A percentile compares a stretch with the other conserved stretches of the same genome.
Evolutionary conservation across 2,888 invertebrate genomes (phyloP).

Genomic region (Drosophila monieri): DNA sequence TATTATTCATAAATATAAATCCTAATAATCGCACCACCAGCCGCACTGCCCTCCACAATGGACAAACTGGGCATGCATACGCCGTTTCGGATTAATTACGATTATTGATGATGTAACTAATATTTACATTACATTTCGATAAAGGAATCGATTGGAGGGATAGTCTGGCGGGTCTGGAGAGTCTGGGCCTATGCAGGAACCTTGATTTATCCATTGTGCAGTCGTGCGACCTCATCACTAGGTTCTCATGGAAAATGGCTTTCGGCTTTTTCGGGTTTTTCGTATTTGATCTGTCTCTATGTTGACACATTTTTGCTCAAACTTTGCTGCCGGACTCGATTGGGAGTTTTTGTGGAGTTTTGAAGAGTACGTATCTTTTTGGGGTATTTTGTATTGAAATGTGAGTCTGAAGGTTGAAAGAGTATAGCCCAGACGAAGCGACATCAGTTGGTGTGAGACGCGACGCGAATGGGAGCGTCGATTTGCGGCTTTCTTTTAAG

Average conservation of each 20-base stretch:
- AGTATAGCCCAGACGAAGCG: conserved; percentile 80
- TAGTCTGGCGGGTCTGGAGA: background rate
- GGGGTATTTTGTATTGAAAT: background rate
- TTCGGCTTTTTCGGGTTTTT: conserved; percentile 46
- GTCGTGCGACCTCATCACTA: conserved; percentile 73
- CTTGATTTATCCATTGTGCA: conserved; percentile 79
- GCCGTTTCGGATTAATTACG: conserved; percentile 30
- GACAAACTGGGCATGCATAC: conserved; percentile 62
- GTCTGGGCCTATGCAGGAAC: conserved; percentile 59
- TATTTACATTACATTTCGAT: conserved; percentile 32
- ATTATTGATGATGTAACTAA: conserved; percentile 24
- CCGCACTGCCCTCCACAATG: conserved; percentile 76
- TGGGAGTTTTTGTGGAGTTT: conserved; percentile 66
- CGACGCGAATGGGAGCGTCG: conserved; percentile 29
- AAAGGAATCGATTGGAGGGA: background rate
- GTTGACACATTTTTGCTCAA: conserved; percentile 83
- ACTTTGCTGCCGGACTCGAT: conserved; percentile 84
- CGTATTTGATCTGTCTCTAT: conserved; percentile 77
- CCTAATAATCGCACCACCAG: conserved; percentile 46
- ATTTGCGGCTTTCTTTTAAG: conserved; percentile 80
- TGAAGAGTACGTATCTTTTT: background rate
- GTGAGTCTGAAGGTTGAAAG: conserved; percentile 1
- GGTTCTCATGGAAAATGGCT: conserved; percentile 64
- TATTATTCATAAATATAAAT: conserved; percentile 1
- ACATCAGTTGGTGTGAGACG: conserved; percentile 60